Conservation (phyloP, 2,113 vertebrate genomes). For the Noturus placidus region DNA sequence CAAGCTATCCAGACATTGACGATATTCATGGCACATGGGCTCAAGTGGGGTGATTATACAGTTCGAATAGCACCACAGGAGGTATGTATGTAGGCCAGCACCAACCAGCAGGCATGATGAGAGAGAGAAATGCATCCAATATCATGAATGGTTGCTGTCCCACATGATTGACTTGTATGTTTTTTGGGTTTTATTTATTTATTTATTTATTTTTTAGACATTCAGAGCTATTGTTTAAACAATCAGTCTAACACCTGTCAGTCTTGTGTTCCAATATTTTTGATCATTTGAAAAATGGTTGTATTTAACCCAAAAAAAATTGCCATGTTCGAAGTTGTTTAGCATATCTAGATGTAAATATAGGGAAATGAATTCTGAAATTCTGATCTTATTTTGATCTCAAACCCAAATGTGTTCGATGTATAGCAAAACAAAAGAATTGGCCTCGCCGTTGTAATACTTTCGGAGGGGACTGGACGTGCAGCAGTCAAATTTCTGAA, state of each 20-base stretch:
- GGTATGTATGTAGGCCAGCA: slow-evolving; percentile 62
- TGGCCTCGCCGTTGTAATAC: too few species aligned
- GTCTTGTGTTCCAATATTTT: neutral
- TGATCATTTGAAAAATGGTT: neutral
- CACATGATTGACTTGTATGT: neutral
- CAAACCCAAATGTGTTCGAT: too few species aligned
- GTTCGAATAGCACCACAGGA: slow-evolving; percentile 59
- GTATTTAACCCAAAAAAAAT: neutral
- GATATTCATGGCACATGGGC: slow-evolving; percentile 52
- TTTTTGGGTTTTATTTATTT: too few species aligned
- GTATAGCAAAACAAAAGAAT: too few species aligned
- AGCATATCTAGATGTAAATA: neutral
- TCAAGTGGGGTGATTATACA: slow-evolving; percentile 64
- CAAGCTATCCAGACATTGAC: slow-evolving; percentile 54
- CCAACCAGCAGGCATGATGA: slow-evolving; percentile 42
- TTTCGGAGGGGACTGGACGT: neutral
- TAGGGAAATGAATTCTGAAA: neutral
- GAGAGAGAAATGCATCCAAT: slow-evolving; percentile 18
- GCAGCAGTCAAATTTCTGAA: neutral
- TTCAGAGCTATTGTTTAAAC: neutral
- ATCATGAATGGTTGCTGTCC: neutral
- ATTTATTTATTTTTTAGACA: neutral
- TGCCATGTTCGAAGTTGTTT: neutral
- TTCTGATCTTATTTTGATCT: neutral
- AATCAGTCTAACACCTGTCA: neutral